Percentiles rank a stretch among this genome's conserved stretches.
These are phyloP conservation scores for Phalera bucephala DNA, from an alignment of 2,888 invertebrate species.

Conservation along the genomic window DNA sequence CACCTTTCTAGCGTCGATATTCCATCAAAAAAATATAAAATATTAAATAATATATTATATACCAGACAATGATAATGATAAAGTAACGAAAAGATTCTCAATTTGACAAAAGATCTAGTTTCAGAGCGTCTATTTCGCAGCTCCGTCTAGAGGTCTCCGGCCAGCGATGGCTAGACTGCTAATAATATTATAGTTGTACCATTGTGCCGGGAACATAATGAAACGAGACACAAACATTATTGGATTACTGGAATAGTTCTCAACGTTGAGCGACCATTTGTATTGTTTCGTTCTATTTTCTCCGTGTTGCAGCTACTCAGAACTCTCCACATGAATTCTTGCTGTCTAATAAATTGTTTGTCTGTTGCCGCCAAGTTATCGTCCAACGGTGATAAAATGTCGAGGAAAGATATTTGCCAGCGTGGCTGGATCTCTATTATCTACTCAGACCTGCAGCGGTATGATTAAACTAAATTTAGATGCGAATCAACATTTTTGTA, in stretches of 20 bases:
- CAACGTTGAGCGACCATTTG: slow-evolving; percentile 5
- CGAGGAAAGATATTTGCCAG: not conserved
- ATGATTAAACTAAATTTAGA: too few relatives aligned
- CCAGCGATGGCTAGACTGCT: not conserved
- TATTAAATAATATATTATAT: too few relatives aligned
- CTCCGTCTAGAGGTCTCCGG: not conserved
- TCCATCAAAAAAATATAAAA: too few relatives aligned
- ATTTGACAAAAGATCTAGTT: not conserved
- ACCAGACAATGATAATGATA: too few relatives aligned
- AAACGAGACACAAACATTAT: too few relatives aligned
- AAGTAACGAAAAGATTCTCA: too few relatives aligned
- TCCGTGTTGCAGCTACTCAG: not conserved
- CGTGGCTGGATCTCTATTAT: too few relatives aligned
- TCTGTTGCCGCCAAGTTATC: not conserved
- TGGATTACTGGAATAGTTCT: too few relatives aligned
- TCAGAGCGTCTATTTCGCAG: not conserved
- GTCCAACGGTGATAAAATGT: not conserved
- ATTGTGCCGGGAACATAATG: slow-evolving; percentile 2
- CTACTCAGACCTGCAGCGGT: too few relatives aligned
- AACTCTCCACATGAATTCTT: not conserved
- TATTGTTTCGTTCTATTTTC: slow-evolving; percentile 14
- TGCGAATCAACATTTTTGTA: too few relatives aligned
- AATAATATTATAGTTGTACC: not conserved
- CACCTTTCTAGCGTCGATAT: too few relatives aligned
- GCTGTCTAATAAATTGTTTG: too few relatives aligned